Base-by-base conservation (phyloP, 2,888 invertebrate species). In the Furcula furcula region DNA sequence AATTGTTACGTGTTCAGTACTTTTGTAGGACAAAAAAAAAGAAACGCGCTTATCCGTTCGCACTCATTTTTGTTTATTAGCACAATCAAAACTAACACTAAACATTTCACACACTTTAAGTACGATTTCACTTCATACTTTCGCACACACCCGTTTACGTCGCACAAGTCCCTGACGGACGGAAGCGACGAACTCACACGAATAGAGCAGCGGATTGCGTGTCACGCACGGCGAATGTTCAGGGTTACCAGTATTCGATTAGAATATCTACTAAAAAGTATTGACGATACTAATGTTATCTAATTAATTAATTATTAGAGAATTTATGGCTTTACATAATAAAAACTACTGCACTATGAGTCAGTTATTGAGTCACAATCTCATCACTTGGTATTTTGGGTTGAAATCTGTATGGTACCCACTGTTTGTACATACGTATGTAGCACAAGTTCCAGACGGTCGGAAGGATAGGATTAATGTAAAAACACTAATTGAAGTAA, bases 121-220 rank as follows among this genome's bases (percentile, higher is more conserved):
- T 79, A 80, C 79, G 83, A 81, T 88, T 88, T 89, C 89, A 89
- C 89, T 86, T 81, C 89, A 88, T 88, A 84, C 83, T 88, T 84
- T 80, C 77, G 77, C 80, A 83, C 86, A 85, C 88, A 84, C 87
- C 85, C 87, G 88, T 74, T 80, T 77, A 78, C 78, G 77, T 84
- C 85, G 80, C 83, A 71, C 71, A 65, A 65, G 68, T 77, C 79
- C 80, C 78, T 73, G 60, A 55, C 82, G 67, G 72, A 73, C 82
- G 73, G 71, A 76, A 74, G 68, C 80, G 75, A 76, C 71, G 63
- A 70, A 83, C 77, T 79, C 77, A 70, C 71, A 69, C 75, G 77
- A 83, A 85, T 70, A 63, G 63, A 76, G 72, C 62, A 58, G 56
- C 55, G 46, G 54, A 60, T 56, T 55, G 55, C 52, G 41, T 45